Conservation (phyloP, 2,888 invertebrate species). For the Microctonus brassicae region DNA sequence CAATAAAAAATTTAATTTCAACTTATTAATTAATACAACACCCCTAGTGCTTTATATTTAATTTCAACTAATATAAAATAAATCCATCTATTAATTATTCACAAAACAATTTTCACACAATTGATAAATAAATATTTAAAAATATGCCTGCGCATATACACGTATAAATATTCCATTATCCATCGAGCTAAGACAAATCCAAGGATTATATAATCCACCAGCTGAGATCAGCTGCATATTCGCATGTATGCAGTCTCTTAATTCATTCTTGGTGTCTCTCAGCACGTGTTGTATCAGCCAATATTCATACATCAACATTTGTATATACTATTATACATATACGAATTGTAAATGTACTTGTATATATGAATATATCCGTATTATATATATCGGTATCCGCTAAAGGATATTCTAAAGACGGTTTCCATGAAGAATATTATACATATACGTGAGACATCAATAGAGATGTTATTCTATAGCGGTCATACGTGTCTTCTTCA, state of each 20-base stretch:
- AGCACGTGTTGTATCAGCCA: not conserved
- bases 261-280: not conserved
- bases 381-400: not conserved
- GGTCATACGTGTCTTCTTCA: not conserved
- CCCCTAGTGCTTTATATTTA: no score
- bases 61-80: no score
- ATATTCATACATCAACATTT: conserved; percentile 22
- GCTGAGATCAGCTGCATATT: not conserved
- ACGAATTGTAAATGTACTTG: conserved; percentile 11
- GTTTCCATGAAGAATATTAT: not conserved
- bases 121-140: no score
- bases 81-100: no score
- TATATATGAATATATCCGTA: not conserved
- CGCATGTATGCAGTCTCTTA: not conserved
- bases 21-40: no score
- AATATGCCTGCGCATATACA: no score
- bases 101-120: no score
- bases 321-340: conserved; percentile 2
- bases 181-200: conserved; percentile 11
- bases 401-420: not conserved
- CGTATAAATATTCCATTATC: no score
- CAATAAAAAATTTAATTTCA: no score
- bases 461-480: conserved; percentile 1
- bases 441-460: not conserved
- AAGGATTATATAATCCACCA: not conserved